These are phyloP conservation scores for Phainopepla nitens DNA, from an alignment of 2,113 vertebrate genomes.

Conservation along the genomic window DNA sequence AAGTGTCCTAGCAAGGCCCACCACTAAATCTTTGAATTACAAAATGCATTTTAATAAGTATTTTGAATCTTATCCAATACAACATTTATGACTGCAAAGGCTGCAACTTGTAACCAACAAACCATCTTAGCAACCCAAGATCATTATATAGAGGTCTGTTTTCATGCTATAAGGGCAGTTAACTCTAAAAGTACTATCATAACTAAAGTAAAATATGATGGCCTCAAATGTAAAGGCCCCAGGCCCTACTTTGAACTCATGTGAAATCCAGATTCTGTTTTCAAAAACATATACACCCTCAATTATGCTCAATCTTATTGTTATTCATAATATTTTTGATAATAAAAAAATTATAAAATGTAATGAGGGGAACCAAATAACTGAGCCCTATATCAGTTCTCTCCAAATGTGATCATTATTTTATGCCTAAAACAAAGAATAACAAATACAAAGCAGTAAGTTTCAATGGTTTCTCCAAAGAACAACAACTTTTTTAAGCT, in stretches of 20 bases:
- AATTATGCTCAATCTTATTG: not conserved
- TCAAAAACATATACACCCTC: not conserved
- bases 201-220: not conserved
- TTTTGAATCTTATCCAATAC: not conserved
- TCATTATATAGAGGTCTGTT: not conserved
- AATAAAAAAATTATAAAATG: not conserved
- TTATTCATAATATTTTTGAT: not conserved
- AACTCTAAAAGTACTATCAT: not conserved
- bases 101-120: not conserved
- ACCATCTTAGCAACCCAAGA: not conserved
- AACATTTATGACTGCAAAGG: not conserved
- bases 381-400: rapidly evolving
- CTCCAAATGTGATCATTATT: not conserved
- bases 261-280: not conserved
- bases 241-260: not conserved
- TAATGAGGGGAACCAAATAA: not conserved
- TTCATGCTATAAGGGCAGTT: not conserved
- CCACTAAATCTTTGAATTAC: not conserved
- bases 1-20: not conserved
- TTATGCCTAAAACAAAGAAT: not conserved
- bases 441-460: not conserved
- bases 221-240: not conserved
- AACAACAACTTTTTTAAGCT: not conserved
- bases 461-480: not conserved
- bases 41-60: not conserved